Evolutionary conservation across 2,797 vertebrate genomes (phyloP).

Genomic region (Mus spretus): DNA sequence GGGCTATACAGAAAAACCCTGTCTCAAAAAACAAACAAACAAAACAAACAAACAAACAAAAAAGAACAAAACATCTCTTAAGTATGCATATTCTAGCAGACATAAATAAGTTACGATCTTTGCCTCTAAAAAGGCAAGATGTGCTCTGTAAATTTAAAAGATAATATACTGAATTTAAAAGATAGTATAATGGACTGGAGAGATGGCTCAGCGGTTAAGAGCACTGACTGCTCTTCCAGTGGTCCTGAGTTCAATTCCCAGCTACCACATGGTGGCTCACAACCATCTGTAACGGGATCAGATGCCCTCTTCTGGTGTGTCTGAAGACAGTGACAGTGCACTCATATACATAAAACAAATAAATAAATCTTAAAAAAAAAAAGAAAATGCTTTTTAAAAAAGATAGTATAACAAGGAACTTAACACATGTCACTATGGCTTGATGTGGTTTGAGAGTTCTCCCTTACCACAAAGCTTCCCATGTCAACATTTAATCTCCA

Average conservation of each 20-base stretch:
- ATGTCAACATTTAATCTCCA: not conserved
- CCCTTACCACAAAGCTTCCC: not conserved
- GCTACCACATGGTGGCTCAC: too few species aligned
- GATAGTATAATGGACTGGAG: not conserved
- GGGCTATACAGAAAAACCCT: too few species aligned
- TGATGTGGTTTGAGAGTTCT: not conserved
- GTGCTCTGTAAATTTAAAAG: not conserved
- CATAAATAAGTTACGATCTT: constrained; percentile 42
- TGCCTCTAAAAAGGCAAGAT: not conserved
- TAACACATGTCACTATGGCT: not conserved
- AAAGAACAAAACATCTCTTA: constrained; percentile 12
- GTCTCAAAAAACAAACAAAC: too few species aligned
- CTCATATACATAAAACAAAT: too few species aligned
- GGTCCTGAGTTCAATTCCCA: too few species aligned
- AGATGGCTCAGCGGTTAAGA: too few species aligned
- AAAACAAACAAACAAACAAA: too few species aligned
- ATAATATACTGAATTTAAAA: constrained; percentile 27
- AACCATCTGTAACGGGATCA: too few species aligned
- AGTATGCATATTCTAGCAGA: not conserved
- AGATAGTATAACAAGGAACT: constrained; percentile 43
- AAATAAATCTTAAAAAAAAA: too few species aligned
- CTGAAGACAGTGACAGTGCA: too few species aligned
- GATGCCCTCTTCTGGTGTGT: too few species aligned
- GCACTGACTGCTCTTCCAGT: too few species aligned
- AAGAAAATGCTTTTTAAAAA: not conserved